A percentile compares a stretch with the other conserved stretches of the same genome.
These are phyloP conservation scores for Scaptomyza flava DNA, from an alignment of 2,888 invertebrate species.

Conservation along the genomic window DNA sequence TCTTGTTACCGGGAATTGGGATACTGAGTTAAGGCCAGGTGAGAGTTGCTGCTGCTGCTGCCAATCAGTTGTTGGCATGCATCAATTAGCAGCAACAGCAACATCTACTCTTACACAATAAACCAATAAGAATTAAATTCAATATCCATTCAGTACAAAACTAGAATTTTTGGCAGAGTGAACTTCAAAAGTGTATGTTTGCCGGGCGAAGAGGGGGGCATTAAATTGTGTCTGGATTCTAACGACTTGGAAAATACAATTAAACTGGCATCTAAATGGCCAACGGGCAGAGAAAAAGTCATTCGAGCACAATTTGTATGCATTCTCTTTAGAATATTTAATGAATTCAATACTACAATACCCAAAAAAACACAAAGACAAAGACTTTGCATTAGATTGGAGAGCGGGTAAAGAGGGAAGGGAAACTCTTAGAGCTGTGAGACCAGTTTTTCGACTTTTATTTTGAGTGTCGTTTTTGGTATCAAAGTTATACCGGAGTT, in stretches of 20 bases:
- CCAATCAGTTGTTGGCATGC: constrained; percentile 53
- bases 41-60: constrained; percentile 17
- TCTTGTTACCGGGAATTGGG: constrained; percentile 28
- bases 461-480: constrained; percentile 9
- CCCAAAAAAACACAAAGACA: background rate
- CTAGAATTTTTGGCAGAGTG: background rate
- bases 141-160: constrained; percentile 44
- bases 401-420: too few species aligned
- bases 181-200: constrained; percentile 2
- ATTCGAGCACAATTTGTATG: constrained; percentile 56
- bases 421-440: background rate
- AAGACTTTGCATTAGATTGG: background rate
- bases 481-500: constrained; percentile 17
- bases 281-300: constrained; percentile 45
- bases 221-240: constrained; percentile 24
- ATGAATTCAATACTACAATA: constrained; percentile 57
- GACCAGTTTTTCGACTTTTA: constrained; percentile 25
- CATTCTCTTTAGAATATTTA: constrained; percentile 66
- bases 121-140: constrained; percentile 62
- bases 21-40: constrained; percentile 13
- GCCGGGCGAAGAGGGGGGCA: background rate
- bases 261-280: constrained; percentile 66
- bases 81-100: constrained; percentile 51
- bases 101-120: constrained; percentile 9
- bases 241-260: constrained; percentile 61